Percentiles rank a stretch among this genome's conserved stretches.
Conservation (phyloP, 53 echinoderm and acorn worm genomes). For the Antedon mediterranea region DNA sequence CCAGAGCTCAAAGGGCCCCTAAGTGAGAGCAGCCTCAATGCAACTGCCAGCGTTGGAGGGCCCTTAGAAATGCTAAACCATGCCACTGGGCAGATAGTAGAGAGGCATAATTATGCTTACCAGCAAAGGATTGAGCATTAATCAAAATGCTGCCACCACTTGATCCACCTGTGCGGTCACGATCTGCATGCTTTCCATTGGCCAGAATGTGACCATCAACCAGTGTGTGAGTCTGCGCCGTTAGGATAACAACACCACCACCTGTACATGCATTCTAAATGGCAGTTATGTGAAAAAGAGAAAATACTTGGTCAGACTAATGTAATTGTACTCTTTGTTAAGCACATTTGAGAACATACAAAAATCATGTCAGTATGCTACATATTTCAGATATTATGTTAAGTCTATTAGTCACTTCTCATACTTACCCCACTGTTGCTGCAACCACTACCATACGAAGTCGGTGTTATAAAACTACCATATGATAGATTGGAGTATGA, state of each 20-base stretch:
- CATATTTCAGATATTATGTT: neutral
- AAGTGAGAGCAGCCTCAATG: too few species aligned
- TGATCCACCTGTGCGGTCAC: constrained; percentile 39
- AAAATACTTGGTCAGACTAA: too few species aligned
- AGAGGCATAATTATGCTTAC: constrained; percentile 23
- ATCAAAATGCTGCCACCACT: constrained; percentile 79
- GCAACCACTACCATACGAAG: constrained; percentile 67
- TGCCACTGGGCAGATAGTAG: too few species aligned
- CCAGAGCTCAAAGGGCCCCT: too few species aligned
- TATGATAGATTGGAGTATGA: constrained; percentile 26
- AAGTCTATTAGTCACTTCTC: too few species aligned
- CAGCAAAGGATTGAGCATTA: constrained; percentile 30
- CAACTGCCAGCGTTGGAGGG: too few species aligned
- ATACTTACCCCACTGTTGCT: constrained; percentile 25
- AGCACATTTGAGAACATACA: too few species aligned
- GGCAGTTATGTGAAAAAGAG: too few species aligned
- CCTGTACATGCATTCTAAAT: constrained; percentile 43
- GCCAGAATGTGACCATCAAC: constrained; percentile 62
- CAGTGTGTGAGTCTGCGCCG: constrained; percentile 24
- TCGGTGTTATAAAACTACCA: constrained; percentile 40
- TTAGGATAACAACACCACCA: constrained; percentile 47
- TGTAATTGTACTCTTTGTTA: too few species aligned
- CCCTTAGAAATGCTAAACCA: too few species aligned
- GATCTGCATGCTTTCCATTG: constrained; percentile 38
- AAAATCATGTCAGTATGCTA: neutral